Evolutionary conservation across 2,113 vertebrate species (phyloP), one percentile per base, ranked within the genome.

Genomic region (Gasterosteus nipponicus): DNA sequence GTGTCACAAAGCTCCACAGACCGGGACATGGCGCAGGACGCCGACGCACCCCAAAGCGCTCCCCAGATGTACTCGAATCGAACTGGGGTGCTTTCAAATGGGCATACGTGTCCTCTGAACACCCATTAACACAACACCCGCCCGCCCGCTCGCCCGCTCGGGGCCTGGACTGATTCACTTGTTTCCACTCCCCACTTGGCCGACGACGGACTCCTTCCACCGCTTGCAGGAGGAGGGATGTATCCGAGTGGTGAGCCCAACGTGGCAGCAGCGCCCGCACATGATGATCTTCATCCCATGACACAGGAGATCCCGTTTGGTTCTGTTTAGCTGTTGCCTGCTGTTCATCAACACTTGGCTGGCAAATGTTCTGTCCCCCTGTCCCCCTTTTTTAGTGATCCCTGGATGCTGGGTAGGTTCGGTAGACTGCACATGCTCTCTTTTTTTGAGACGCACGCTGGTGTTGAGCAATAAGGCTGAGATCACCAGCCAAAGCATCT

Each of bases 161-260:
- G 41, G 80, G 70, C 76, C 81, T 84, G 66, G 74, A 79, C 60
- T 84, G 86, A 87, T 79, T 77, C 69, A 77, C 58, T 77, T 86
- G 78, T 87, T 89, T 91, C 87, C 87, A 86, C 73, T 84, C 77
- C 47, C 72, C 74, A 74, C 76, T 89, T 82, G 73, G 86, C 81
- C 39, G 63, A 14, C 4, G 9, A 77, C 39, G n/a, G 75, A 78
- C 46, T 87, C 73, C 79, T 70, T 84, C 75, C 79, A 67, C 79
- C 85, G 63, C 41, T 84, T 78, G 73, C 78, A 57, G 39, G 39
- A 71, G 41, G 74, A 54, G 14, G 35, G 41, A 33, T 77, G 65
- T 74, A 71, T 73, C 75, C 83, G 73, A 69, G 58, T 78, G 78
- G 69, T 63, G 80, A 29, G 64, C 16, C 53, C 65, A 54, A 81